phyloP scores from a whole-genome alignment of 2,113 vertebrate species.

The Pycnonotus jocosus region DNA sequence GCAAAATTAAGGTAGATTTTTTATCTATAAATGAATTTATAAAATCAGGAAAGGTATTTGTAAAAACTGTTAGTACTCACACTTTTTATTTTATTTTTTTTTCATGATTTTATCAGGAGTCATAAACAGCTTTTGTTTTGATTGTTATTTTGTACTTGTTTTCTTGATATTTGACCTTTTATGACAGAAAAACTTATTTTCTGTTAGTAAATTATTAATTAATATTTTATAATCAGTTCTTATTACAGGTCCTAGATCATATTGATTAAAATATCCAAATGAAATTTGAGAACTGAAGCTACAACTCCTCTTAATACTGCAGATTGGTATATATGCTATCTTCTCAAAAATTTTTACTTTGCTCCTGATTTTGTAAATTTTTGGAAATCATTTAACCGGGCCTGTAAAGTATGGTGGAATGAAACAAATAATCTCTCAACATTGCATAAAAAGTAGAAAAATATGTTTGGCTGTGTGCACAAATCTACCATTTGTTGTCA shows the following conservation, averaged over 20 bases:
- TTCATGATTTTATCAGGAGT: fast-evolving
- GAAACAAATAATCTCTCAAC: neutral
- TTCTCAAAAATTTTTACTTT: neutral
- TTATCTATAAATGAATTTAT: neutral
- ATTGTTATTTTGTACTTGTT: neutral
- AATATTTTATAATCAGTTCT: neutral
- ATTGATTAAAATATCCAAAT: neutral
- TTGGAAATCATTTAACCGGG: neutral
- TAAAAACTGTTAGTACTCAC: neutral
- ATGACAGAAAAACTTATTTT: neutral
- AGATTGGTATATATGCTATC: fast-evolving
- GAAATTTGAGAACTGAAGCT: neutral
- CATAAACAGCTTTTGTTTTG: neutral
- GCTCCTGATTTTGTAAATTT: neutral
- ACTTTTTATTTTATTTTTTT: neutral
- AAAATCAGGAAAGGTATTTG: neutral
- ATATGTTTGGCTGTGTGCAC: fast-evolving
- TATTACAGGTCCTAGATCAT: neutral
- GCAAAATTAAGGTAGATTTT: neutral
- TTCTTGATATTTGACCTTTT: neutral
- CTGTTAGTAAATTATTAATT: neutral
- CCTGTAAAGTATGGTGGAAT: neutral
- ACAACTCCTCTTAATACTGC: neutral
- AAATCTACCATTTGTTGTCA: neutral
- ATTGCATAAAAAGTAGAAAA: neutral